Evolutionary conservation across 2,888 invertebrate genomes (phyloP).

Genomic region (Tinea trinotella): DNA sequence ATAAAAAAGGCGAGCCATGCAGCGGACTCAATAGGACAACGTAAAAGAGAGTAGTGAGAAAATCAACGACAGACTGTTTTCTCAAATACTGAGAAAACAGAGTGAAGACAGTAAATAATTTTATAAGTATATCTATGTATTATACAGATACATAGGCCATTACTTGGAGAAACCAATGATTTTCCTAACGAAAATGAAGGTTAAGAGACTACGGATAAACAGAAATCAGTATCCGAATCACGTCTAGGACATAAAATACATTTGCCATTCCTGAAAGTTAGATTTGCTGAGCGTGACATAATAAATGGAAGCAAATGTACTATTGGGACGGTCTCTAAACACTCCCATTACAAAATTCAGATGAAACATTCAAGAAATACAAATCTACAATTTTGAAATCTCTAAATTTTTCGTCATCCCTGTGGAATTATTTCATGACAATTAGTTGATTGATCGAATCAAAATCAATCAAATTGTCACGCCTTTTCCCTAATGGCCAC

Average conservation of each 20-base stretch:
- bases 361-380: neutral
- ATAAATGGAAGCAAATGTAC: constrained; percentile 21
- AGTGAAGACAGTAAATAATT: no score
- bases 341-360: neutral
- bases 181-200: neutral
- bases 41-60: no score
- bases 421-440: no score
- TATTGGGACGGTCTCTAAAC: constrained; percentile 1
- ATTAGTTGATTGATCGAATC: no score
- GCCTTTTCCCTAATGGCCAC: no score
- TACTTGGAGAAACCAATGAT: neutral
- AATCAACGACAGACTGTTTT: no score
- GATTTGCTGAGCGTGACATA: constrained; percentile 23
- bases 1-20: no score
- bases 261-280: constrained; percentile 32
- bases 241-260: constrained; percentile 41
- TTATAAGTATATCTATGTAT: neutral
- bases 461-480: no score
- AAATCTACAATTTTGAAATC: neutral
- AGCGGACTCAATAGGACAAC: no score
- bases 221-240: constrained; percentile 30
- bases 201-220: constrained; percentile 10
- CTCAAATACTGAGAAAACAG: no score
- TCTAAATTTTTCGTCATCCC: no score
- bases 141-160: neutral